Conservation (phyloP, 2,113 vertebrate genomes). For the Neoarius graeffei region DNA sequence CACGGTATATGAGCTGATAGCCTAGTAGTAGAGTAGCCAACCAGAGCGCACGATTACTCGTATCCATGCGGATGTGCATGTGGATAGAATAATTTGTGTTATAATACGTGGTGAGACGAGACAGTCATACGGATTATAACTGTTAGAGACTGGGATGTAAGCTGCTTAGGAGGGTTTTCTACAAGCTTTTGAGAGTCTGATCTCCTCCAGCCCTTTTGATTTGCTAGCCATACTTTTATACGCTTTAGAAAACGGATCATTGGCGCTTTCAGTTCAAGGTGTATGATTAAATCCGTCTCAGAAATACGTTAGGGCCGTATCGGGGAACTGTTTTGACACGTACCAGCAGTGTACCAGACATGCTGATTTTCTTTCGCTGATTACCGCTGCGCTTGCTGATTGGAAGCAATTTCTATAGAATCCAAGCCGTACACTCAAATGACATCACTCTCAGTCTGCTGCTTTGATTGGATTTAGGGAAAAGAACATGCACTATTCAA, state of each 20-base stretch:
- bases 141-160: neutral
- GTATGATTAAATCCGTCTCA: neutral
- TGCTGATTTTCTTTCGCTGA: constrained; percentile 13
- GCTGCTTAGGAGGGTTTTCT: neutral
- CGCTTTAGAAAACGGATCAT: neutral
- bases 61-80: no score
- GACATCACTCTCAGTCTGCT: constrained; percentile 31
- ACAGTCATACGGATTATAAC: neutral
- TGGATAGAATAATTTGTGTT: no score
- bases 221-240: neutral
- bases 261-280: neutral
- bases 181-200: neutral
- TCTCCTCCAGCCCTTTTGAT: constrained; percentile 6
- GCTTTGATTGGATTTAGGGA: constrained; percentile 35
- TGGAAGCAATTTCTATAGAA: constrained; percentile 8
- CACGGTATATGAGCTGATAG: no score
- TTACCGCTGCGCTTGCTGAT: constrained; percentile 4
- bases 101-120: neutral
- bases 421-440: neutral
- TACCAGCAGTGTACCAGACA: neutral
- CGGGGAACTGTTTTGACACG: neutral
- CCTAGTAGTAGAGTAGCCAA: no score
- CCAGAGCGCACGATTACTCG: no score
- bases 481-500: constrained; percentile 22
- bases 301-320: neutral